Percentiles rank a stretch among this genome's conserved stretches.
These are phyloP conservation scores for Myxocyprinus asiaticus DNA, from an alignment of 2,113 vertebrate genomes.

Conservation along the genomic window DNA sequence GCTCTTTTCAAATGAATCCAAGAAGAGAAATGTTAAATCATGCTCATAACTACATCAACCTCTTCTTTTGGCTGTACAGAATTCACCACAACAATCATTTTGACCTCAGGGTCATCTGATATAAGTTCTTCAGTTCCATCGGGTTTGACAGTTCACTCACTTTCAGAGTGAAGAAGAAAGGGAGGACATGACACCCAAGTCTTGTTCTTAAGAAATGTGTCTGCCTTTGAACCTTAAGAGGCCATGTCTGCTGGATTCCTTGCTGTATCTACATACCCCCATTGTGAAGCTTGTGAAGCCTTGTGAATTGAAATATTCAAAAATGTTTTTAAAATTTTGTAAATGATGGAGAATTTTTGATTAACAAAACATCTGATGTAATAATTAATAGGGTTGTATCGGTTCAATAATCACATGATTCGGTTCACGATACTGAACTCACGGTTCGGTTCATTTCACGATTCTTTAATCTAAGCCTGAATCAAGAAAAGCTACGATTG, in stretches of 20 bases:
- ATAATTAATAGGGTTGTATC: no score
- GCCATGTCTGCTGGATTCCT: conserved; percentile 37
- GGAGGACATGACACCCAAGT: conserved; percentile 8
- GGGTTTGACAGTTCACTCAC: neutral
- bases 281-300: conserved; percentile 1
- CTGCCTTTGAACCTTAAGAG: conserved; percentile 9
- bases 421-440: no score
- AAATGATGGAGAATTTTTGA: no score
- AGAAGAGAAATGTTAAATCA: neutral
- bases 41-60: neutral
- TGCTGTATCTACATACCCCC: conserved; percentile 22
- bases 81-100: neutral
- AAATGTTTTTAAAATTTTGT: no score
- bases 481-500: no score
- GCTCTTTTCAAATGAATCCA: neutral
- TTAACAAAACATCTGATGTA: no score
- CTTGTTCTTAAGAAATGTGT: conserved; percentile 7
- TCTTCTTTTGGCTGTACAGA: conserved; percentile 12
- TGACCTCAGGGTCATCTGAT: conserved; percentile 23
- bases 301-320: conserved; percentile 29
- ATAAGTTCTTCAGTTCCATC: neutral
- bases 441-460: no score
- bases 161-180: conserved; percentile 19
- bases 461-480: no score
- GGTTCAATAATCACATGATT: no score